These are phyloP conservation scores for Dasypus novemcinctus DNA, from an alignment of 2,113 vertebrate species.

Conservation along the genomic window DNA sequence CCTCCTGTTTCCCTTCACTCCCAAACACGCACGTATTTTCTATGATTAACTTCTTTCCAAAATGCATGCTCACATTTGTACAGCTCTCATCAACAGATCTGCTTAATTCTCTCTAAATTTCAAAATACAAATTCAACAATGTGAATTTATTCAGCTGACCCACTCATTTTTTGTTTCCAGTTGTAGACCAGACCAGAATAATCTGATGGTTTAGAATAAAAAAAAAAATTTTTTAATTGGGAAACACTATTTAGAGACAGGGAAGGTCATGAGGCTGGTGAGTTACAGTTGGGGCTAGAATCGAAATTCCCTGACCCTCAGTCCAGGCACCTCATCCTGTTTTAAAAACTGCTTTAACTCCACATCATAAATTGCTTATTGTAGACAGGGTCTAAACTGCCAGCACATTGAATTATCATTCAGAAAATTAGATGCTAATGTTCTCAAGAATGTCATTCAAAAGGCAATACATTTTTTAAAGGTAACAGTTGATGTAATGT, in stretches of 20 bases:
- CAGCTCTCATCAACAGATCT: not conserved
- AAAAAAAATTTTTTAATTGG: not conserved
- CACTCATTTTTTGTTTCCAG: not conserved
- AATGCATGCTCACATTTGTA: not conserved
- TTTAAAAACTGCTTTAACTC: not conserved
- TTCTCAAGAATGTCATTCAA: conserved; percentile 63
- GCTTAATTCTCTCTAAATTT: not conserved
- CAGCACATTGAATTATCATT: conserved; percentile 6
- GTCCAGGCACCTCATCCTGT: not conserved
- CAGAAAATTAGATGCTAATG: conserved; percentile 67
- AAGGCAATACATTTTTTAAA: conserved; percentile 7
- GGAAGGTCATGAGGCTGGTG: not conserved
- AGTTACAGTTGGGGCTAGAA: not conserved
- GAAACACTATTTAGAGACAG: not conserved
- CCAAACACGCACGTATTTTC: not conserved
- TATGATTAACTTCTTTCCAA: not conserved
- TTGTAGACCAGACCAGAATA: not conserved
- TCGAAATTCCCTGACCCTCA: not conserved
- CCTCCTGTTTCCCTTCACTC: not conserved
- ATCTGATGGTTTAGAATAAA: not conserved
- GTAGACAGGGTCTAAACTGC: not conserved
- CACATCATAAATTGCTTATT: not conserved
- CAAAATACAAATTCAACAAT: not conserved
- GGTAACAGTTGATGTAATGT: conserved; percentile 23
- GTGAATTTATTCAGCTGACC: not conserved